A percentile compares a stretch with the other conserved stretches of the same genome.
Evolutionary conservation across 2,888 invertebrate species (phyloP).

Genomic region (Lepetodrilus schrolli): DNA sequence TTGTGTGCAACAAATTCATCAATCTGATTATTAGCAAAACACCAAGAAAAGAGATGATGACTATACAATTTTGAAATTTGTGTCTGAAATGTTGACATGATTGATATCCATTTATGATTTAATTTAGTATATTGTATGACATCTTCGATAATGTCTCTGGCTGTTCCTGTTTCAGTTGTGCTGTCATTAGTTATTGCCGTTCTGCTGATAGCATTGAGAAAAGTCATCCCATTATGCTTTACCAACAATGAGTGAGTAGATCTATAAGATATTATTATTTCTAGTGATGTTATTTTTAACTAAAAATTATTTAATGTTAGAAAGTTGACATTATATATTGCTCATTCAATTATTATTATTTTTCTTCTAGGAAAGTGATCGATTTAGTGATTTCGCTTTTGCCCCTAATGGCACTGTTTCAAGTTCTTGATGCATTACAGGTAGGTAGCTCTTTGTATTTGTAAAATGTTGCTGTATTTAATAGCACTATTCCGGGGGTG

Average conservation of each 20-base stretch:
- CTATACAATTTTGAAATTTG: too few relatives aligned
- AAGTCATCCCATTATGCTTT: slow-evolving; percentile 38
- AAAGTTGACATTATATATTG: not conserved
- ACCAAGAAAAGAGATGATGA: too few relatives aligned
- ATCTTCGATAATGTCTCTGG: too few relatives aligned
- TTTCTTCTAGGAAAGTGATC: slow-evolving; percentile 40
- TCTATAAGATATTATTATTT: too few relatives aligned
- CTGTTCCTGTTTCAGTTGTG: slow-evolving; percentile 5
- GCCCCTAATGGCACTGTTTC: slow-evolving; percentile 38
- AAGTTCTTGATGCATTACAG: slow-evolving; percentile 35
- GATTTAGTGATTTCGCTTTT: slow-evolving; percentile 39
- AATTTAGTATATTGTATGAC: too few relatives aligned
- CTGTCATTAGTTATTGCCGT: slow-evolving; percentile 29
- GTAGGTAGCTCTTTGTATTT: not conserved
- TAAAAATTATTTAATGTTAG: too few relatives aligned
- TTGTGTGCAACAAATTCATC: too few relatives aligned
- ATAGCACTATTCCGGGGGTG: too few relatives aligned
- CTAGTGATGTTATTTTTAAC: too few relatives aligned
- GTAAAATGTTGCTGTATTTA: not conserved
- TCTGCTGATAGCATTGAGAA: slow-evolving; percentile 18
- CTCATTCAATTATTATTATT: not conserved
- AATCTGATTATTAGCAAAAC: too few relatives aligned
- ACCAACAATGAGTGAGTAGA: slow-evolving; percentile 40
- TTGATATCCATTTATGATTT: too few relatives aligned
- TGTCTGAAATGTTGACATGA: too few relatives aligned